Conservation (phyloP, 2,113 vertebrate genomes). For the cattle (Bos taurus) region ARS-UCD2.0 NC_037338.1:58488501-58489000, state of each 20-base stretch:
- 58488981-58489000: conserved; percentile 26
- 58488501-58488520: conserved; percentile 69
- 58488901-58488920: not conserved
- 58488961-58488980: not conserved
- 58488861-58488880: not conserved
- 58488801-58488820: not conserved
- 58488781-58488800: not conserved
- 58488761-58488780: not conserved
- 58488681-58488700: not conserved
- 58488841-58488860: not conserved
- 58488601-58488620: not conserved
- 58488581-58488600: conserved; percentile 10
- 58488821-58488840: not conserved
- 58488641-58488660: conserved; percentile 46
- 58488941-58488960: not conserved
- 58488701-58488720: not conserved
- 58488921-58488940: not conserved
- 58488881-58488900: not conserved
- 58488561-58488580: conserved; percentile 57
- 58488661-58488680: not conserved
- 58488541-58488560: conserved; percentile 49
- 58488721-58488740: not conserved
- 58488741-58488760: not conserved
- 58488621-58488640: conserved; percentile 26
- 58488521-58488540: conserved; percentile 63